Conservation (phyloP, 2,888 invertebrate species). For the Gisinianus flammeolus region DNA sequence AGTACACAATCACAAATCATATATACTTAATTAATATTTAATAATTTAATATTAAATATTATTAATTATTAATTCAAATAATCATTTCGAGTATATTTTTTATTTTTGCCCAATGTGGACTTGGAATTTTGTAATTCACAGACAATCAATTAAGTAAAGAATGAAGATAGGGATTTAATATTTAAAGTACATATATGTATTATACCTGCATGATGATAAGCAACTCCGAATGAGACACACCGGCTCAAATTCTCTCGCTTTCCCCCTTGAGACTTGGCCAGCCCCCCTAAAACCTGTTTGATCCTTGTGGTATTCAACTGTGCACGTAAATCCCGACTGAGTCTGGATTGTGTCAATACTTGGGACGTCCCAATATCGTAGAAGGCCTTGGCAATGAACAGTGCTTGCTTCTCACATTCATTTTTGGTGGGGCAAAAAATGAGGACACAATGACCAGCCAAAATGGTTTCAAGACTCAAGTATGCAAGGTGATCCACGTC, state of each 20-base stretch:
- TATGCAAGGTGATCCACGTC: slow-evolving; percentile 84
- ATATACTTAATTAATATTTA: neutral
- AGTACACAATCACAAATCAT: too few relatives aligned
- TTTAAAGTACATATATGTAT: too few relatives aligned
- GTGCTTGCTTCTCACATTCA: slow-evolving; percentile 90
- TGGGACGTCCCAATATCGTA: neutral
- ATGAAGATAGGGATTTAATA: too few relatives aligned
- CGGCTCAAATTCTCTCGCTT: slow-evolving; percentile 77
- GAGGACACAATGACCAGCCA: slow-evolving; percentile 82
- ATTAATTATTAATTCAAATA: neutral
- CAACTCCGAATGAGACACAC: slow-evolving; percentile 85
- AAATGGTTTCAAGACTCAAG: slow-evolving; percentile 86
- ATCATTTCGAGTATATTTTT: neutral
- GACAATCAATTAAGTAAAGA: too few relatives aligned
- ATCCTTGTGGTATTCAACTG: neutral
- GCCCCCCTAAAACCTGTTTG: neutral
- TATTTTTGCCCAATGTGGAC: neutral
- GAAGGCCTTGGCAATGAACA: slow-evolving; percentile 77
- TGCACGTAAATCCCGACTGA: neutral
- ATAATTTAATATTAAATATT: neutral
- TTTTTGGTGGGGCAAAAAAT: slow-evolving; percentile 96
- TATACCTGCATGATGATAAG: slow-evolving; percentile 91
- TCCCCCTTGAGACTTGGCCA: slow-evolving; percentile 72
- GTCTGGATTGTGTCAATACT: neutral
- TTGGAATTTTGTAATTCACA: too few relatives aligned